A percentile compares a stretch with the other conserved stretches of the same genome.
Evolutionary conservation across 1,140 invertebrate genomes (phyloP).

Genomic region (Leptopilina clavipes): DNA sequence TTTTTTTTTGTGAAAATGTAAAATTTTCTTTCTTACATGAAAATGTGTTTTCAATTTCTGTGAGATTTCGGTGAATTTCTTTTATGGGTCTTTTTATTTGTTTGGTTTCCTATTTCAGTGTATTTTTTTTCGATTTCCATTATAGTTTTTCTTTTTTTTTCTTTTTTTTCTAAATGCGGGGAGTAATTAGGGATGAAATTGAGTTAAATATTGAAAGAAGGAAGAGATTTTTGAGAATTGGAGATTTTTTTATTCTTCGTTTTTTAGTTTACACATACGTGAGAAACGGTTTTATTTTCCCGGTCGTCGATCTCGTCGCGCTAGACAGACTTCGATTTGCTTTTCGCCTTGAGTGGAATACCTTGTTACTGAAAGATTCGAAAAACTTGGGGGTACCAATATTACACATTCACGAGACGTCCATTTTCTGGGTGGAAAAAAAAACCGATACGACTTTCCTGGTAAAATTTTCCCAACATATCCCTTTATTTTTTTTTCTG

Average conservation of each 20-base stretch:
- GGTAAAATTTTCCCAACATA: constrained; percentile 40
- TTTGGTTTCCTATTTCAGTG: constrained; percentile 1
- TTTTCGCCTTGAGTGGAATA: constrained; percentile 43
- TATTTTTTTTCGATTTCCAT: background rate
- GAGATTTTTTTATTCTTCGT: background rate
- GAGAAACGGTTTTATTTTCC: background rate
- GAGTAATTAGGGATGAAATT: background rate
- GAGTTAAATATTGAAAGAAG: background rate
- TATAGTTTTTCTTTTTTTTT: background rate
- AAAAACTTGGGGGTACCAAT: background rate
- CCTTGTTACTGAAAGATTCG: constrained; percentile 42
- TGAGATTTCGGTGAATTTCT: background rate
- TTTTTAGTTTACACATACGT: background rate
- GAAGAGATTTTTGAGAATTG: background rate
- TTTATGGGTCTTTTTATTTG: background rate
- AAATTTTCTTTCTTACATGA: too few species aligned
- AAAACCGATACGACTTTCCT: constrained; percentile 42
- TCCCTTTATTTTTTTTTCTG: background rate
- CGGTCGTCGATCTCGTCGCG: constrained; percentile 4
- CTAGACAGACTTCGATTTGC: constrained; percentile 9
- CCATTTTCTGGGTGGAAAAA: background rate
- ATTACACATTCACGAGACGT: constrained; percentile 13
- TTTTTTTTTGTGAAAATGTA: too few species aligned
- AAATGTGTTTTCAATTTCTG: background rate
- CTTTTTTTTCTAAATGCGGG: background rate